Evolutionary conservation across 2,888 invertebrate species (phyloP), one percentile per base, ranked within the genome.

Genomic region (Drosophila sordidula): DNA sequence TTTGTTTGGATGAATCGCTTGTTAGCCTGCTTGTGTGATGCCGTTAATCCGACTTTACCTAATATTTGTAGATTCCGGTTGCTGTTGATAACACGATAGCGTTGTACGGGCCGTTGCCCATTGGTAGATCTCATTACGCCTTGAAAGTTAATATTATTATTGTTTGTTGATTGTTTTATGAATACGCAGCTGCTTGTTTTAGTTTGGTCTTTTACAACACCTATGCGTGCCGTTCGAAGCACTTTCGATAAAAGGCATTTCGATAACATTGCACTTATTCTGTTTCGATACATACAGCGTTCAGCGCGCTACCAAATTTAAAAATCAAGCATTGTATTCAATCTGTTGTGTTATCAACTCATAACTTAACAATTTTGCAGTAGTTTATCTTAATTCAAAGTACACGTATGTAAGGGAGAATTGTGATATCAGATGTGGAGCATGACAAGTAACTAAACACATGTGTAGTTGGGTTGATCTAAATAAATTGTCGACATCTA

Each of bases 401-500:
- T 12, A 6, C 1, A 41, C 12, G 2, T 25, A 16, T 29, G 2
- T 8, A 12, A 16, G 16, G n/a, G n/a, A 11, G 18, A 5, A 16
- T 9, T 9, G 6, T 25, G 1, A 12, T 57, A 50, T 11, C 6
- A 32, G 18, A 73, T 57, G 26, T 44, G n/a, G 29, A 49, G 39
- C 66, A 52, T 46, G 44, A 36, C n/a, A 64, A 44, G 6, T 25
- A 25, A 25, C 34, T 18, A 29, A 12, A 29, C 4, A 5, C 51
- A 14, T 50, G 42, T 18, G 25, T n/a, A 16, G 12, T 32, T 46
- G 11, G 25, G 44, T 34, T 69, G 49, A 56, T 65, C 64, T 50
- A 55, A 51, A 62, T 62, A 75, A 73, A 64, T 69, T 77, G 44
- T 62, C 58, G 49, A 45, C 64, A 25, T 41, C 9, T 39, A 38